Percentiles rank a stretch among this genome's conserved stretches.
These are phyloP conservation scores for Phortica magna DNA, from an alignment of 2,888 invertebrate genomes.

Conservation along the genomic window DNA sequence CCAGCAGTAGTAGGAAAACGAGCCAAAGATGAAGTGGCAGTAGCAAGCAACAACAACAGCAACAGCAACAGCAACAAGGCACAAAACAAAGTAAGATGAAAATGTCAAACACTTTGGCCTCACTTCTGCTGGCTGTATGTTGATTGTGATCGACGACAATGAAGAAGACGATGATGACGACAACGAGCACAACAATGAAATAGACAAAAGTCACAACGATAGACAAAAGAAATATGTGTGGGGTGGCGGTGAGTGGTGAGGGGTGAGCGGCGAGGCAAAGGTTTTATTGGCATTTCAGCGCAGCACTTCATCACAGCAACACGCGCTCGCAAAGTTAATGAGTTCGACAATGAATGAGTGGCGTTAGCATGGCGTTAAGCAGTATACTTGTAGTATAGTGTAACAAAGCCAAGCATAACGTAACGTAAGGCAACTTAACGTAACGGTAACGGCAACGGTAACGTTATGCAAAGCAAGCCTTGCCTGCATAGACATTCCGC, in stretches of 20 bases:
- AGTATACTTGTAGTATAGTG: not conserved
- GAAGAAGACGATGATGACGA: not conserved
- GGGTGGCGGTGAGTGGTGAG: not conserved
- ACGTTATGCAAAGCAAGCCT: not conserved
- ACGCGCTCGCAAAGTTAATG: constrained; percentile 23
- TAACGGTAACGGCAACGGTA: too few species aligned
- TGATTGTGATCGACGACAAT: constrained; percentile 7
- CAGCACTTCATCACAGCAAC: constrained; percentile 26
- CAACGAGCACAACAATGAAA: not conserved
- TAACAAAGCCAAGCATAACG: not conserved
- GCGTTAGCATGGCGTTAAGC: not conserved
- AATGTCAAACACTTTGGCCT: constrained; percentile 24
- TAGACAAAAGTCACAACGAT: not conserved
- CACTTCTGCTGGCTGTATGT: not conserved
- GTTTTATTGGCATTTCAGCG: constrained; percentile 30
- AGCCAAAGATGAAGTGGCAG: not conserved
- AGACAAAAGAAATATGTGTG: not conserved
- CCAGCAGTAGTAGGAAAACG: not conserved
- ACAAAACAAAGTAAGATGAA: constrained; percentile 15
- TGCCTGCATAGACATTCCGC: too few species aligned
- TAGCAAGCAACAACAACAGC: not conserved
- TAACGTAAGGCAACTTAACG: not conserved
- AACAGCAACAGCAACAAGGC: not conserved
- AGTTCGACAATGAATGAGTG: constrained; percentile 13
- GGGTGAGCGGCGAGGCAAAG: not conserved